phyloP scores from a whole-genome alignment of 2,888 invertebrate species.

The Corythucha ciliata region DNA sequence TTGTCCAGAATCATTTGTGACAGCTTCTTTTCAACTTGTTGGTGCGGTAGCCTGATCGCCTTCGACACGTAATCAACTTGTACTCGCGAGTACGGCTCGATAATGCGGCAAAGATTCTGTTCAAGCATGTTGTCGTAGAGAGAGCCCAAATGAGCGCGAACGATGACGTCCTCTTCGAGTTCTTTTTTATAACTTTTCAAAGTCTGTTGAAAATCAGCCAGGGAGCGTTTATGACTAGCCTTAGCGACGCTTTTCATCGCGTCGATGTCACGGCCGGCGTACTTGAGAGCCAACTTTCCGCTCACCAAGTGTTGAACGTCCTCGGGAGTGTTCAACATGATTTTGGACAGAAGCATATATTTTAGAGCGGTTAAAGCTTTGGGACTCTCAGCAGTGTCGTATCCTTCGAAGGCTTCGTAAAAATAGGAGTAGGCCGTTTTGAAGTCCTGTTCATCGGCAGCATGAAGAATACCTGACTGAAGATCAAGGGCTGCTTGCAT shows the following conservation, averaged over 20 bases:
- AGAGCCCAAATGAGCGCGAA: conserved; percentile 91
- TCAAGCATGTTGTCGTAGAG: conserved; percentile 98
- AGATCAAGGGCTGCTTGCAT: conserved; percentile 95
- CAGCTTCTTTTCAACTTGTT: conserved; percentile 93
- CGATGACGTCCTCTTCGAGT: conserved; percentile 91
- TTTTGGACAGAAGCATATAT: conserved; percentile 98
- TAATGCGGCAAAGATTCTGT: conserved; percentile 95
- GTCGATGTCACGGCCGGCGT: conserved; percentile 89
- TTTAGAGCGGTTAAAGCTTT: conserved; percentile 93
- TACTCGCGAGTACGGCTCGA: conserved; percentile 96
- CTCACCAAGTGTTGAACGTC: conserved; percentile 92
- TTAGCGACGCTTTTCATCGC: conserved; percentile 97
- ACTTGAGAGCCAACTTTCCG: conserved; percentile 89
- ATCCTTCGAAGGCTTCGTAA: conserved; percentile 98
- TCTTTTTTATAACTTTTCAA: conserved; percentile 78
- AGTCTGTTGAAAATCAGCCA: conserved; percentile 91
- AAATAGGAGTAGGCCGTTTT: conserved; percentile 99
- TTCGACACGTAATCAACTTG: conserved; percentile 84
- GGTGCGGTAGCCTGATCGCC: conserved; percentile 79
- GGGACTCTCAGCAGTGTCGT: conserved; percentile 84
- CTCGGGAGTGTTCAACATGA: conserved; percentile 94
- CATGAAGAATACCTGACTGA: conserved; percentile 96
- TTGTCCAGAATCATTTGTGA: conserved; percentile 98
- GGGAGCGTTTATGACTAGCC: conserved; percentile 90
- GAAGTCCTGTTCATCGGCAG: conserved; percentile 99